These are phyloP conservation scores for Ashinkailepas kermadecensis DNA, from an alignment of 2,888 invertebrate species.

Conservation along the genomic window DNA sequence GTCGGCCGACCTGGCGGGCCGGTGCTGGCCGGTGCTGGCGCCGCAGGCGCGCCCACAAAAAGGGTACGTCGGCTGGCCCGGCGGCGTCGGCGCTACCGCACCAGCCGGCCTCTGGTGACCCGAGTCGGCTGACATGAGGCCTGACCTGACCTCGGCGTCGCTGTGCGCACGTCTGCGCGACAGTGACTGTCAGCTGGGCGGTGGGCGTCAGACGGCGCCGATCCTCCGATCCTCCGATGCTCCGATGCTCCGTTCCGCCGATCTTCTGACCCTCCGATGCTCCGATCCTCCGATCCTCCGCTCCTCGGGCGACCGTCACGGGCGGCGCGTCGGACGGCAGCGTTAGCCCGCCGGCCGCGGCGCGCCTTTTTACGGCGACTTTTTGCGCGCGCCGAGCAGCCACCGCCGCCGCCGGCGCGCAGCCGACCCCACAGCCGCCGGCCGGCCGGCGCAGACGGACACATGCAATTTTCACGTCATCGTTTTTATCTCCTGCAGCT, in stretches of 20 bases:
- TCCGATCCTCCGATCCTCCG: too few relatives aligned
- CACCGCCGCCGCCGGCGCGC: background rate
- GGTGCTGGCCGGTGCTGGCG: background rate
- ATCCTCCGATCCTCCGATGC: too few relatives aligned
- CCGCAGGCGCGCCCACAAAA: background rate
- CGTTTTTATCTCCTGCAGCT: slow-evolving; percentile 7
- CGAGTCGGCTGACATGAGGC: background rate
- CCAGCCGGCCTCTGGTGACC: background rate
- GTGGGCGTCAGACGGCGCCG: too few relatives aligned
- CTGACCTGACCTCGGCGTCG: background rate
- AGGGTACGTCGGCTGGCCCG: background rate
- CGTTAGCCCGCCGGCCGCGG: background rate
- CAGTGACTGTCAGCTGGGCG: background rate
- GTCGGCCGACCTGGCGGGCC: background rate
- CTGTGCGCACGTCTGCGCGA: background rate
- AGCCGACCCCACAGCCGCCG: background rate
- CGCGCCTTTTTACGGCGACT: background rate
- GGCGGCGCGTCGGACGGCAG: background rate
- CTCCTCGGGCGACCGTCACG: background rate
- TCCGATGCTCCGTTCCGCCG: too few relatives aligned
- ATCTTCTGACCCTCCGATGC: too few relatives aligned
- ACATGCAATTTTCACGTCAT: slow-evolving; percentile 2
- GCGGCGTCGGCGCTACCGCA: background rate
- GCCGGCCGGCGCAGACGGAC: background rate
- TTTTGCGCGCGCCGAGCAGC: background rate